Evolutionary conservation across 2,113 vertebrate species (phyloP), one percentile per base, ranked within the genome.

Genomic region (Sceloporus tristichus): DNA sequence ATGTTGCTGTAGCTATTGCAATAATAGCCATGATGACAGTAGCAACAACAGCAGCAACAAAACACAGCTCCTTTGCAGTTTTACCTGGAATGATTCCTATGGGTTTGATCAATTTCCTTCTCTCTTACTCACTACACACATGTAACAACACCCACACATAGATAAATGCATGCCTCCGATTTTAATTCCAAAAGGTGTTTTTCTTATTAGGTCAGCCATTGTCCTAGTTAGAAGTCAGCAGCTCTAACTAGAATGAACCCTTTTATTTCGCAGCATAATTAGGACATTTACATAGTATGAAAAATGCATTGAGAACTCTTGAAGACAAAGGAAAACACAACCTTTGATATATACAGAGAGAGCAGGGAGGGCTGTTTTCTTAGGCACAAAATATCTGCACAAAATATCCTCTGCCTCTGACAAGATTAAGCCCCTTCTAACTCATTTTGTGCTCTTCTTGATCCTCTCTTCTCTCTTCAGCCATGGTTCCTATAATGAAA

Each of bases 391-490:
- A 81, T 87, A 87, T 84, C 86, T 88, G 59, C 21, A 34, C 34
- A 34, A 86, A 90, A 88, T 42, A 85, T 80, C 76, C 40, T 19
- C 1, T 87, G 76, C 89, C 88, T 74, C 76, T 56, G 48, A 91
- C 0, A 48, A 94, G 79, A 90, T 92, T 87, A 93, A 96, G 54
- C 81, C 89, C 54, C 29, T 65, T 96, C 96, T 92, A 95, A 95
- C 92, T 92, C 90, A 42, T 62, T 77, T 82, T 80, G 34, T 74
- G 75, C 92, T 93, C 94, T 85, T 92, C 86, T 85, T 92, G 93
- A 91, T 91, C 88, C 88, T 87, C 92, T 95, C 96, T 96, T 82
- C 95, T 96, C 92, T 94, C 87, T 85, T 93, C 84, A 85, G 88
- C 90, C 85, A 42, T 85, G 85, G 59, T 93, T 85, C 88, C 82